Percentiles rank a stretch among this genome's conserved stretches.
These are phyloP conservation scores for Platyura marginata DNA, from an alignment of 1,140 invertebrate genomes.

Conservation along the genomic window DNA sequence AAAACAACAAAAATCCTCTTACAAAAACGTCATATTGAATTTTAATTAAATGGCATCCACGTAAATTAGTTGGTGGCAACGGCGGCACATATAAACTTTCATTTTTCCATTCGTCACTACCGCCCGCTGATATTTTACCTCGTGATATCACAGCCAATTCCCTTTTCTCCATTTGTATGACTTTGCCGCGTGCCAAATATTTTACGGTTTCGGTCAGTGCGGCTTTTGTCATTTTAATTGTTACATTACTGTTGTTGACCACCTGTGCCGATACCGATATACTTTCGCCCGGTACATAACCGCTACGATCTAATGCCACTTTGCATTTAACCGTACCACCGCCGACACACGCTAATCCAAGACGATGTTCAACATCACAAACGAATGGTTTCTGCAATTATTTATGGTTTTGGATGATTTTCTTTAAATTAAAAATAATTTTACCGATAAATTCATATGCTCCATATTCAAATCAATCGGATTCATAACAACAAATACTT, in stretches of 20 bases:
- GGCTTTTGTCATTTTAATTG: slow-evolving; percentile 53
- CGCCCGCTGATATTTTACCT: slow-evolving; percentile 67
- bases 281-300: slow-evolving; percentile 84
- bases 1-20: slow-evolving; percentile 27
- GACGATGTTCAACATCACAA: slow-evolving; percentile 74
- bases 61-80: slow-evolving; percentile 84
- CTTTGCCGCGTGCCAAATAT: slow-evolving; percentile 70
- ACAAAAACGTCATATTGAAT: slow-evolving; percentile 91
- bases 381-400: slow-evolving; percentile 68
- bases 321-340: slow-evolving; percentile 64
- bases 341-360: slow-evolving; percentile 69
- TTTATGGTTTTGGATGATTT: not conserved
- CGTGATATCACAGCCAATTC: slow-evolving; percentile 63
- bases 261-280: slow-evolving; percentile 71
- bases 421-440: slow-evolving; percentile 14
- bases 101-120: slow-evolving; percentile 70
- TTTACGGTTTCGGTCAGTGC: slow-evolving; percentile 79
- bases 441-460: slow-evolving; percentile 69
- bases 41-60: slow-evolving; percentile 85
- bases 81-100: slow-evolving; percentile 87
- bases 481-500: slow-evolving; percentile 93
- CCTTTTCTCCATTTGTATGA: slow-evolving; percentile 69
- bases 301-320: slow-evolving; percentile 73
- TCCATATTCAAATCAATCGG: slow-evolving; percentile 87
- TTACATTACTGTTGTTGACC: slow-evolving; percentile 66